A percentile compares a stretch with the other conserved stretches of the same genome.
phyloP scores from a whole-genome alignment of 2,113 vertebrate genomes.

The Oophaga pumilio region DNA sequence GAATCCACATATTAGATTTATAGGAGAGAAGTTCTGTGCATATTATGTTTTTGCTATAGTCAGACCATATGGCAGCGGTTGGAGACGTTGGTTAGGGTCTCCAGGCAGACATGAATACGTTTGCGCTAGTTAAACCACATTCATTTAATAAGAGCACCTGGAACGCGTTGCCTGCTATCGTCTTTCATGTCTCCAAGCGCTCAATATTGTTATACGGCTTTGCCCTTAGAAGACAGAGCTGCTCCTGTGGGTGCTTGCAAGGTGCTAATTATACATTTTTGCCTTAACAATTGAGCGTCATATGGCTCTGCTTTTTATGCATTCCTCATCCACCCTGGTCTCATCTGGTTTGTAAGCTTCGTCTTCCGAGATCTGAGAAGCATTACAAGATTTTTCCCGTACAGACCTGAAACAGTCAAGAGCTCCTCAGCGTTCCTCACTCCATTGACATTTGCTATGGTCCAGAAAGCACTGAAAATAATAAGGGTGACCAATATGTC shows the following conservation, averaged over 20 bases:
- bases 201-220: constrained; percentile 54
- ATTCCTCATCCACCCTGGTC: constrained; percentile 45
- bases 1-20: constrained; percentile 24
- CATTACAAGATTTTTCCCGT: constrained; percentile 43
- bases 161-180: constrained; percentile 50
- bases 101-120: constrained; percentile 45
- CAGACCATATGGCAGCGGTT: constrained; percentile 46
- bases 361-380: constrained; percentile 49
- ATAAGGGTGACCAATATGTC: constrained; percentile 12
- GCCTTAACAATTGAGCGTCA: constrained; percentile 57
- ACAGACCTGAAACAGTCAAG: constrained; percentile 14
- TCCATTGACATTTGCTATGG: constrained; percentile 15
- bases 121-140: constrained; percentile 46
- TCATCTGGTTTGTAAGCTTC: constrained; percentile 53
- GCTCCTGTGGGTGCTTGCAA: constrained; percentile 54
- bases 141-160: constrained; percentile 58
- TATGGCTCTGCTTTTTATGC: constrained; percentile 55
- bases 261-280: constrained; percentile 55
- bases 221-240: constrained; percentile 55
- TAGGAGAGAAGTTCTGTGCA: not conserved
- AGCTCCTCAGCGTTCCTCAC: constrained; percentile 1
- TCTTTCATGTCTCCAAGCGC: constrained; percentile 56
- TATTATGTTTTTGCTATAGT: constrained; percentile 17
- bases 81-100: constrained; percentile 47
- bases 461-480: not conserved